Evolutionary conservation across 2,113 vertebrate genomes (phyloP).

Genomic region (Dipodomys ordii): DNA sequence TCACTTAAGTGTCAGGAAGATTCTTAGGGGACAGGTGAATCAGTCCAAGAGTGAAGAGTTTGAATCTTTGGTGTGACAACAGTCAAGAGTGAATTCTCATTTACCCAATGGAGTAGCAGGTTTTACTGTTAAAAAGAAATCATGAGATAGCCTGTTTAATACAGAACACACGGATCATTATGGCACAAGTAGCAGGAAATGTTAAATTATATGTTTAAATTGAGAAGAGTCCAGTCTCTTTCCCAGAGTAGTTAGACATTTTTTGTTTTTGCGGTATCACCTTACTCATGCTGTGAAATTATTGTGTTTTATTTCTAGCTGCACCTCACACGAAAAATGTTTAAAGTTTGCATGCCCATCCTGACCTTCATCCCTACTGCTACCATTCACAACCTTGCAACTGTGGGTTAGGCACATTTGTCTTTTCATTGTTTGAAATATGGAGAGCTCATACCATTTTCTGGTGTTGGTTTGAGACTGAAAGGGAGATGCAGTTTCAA

Average conservation of each 20-base stretch:
- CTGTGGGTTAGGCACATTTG: neutral
- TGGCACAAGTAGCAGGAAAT: slow-evolving; percentile 1
- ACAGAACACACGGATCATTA: neutral
- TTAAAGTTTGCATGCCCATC: neutral
- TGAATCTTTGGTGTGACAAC: neutral
- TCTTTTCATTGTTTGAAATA: neutral
- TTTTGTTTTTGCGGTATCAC: neutral
- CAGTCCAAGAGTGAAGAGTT: neutral
- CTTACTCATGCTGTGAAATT: neutral
- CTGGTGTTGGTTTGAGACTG: neutral
- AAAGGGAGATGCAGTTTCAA: slow-evolving; percentile 3
- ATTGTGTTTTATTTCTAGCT: neutral
- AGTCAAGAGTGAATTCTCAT: neutral
- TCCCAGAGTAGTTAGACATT: neutral
- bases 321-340: too few relatives aligned
- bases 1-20: slow-evolving; percentile 30
- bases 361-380: neutral
- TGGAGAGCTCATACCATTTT: neutral
- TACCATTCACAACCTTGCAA: neutral
- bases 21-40: slow-evolving; percentile 36
- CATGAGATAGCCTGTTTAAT: neutral
- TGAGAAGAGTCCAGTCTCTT: neutral
- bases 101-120: neutral
- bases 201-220: slow-evolving; percentile 21
- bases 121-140: slow-evolving; percentile 44